phyloP scores from a whole-genome alignment of 2,888 invertebrate genomes.

The Agrilus biguttatus region DNA sequence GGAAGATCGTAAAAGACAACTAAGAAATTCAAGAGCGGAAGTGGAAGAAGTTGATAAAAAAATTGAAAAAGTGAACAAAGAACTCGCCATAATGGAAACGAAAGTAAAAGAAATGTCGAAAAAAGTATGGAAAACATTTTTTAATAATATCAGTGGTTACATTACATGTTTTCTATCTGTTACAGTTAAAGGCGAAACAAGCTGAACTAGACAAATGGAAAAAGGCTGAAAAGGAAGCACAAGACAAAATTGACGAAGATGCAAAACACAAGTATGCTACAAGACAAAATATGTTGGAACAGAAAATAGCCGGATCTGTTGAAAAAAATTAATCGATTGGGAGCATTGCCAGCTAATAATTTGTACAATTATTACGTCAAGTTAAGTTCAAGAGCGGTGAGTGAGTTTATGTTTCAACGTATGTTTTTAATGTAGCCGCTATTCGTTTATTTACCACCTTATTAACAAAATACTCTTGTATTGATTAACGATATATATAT shows the following conservation, averaged over 20 bases:
- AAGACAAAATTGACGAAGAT: conserved; percentile 90
- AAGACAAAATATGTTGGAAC: conserved; percentile 81
- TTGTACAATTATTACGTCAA: conserved; percentile 69
- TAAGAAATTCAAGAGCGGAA: conserved; percentile 72
- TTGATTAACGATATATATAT: no score
- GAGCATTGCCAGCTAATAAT: conserved; percentile 86
- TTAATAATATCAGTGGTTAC: background rate
- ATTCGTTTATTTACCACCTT: background rate
- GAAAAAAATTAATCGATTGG: conserved; percentile 93
- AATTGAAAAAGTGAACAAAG: conserved; percentile 66
- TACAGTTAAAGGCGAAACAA: conserved; percentile 54
- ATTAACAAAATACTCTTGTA: no score
- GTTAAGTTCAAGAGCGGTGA: conserved; percentile 58
- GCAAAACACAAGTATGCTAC: conserved; percentile 93
- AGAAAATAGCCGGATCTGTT: conserved; percentile 88
- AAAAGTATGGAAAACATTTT: conserved; percentile 29
- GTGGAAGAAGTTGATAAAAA: conserved; percentile 65
- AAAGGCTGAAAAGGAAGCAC: conserved; percentile 76
- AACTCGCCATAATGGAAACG: conserved; percentile 67
- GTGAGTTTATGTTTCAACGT: conserved; percentile 5
- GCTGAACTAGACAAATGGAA: conserved; percentile 72
- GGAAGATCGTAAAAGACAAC: conserved; percentile 79
- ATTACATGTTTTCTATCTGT: background rate
- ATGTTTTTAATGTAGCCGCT: background rate
- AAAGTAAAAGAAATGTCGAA: conserved; percentile 54